Evolutionary conservation across 2,113 vertebrate genomes (phyloP).

Genomic region (Pollachius pollachius): DNA sequence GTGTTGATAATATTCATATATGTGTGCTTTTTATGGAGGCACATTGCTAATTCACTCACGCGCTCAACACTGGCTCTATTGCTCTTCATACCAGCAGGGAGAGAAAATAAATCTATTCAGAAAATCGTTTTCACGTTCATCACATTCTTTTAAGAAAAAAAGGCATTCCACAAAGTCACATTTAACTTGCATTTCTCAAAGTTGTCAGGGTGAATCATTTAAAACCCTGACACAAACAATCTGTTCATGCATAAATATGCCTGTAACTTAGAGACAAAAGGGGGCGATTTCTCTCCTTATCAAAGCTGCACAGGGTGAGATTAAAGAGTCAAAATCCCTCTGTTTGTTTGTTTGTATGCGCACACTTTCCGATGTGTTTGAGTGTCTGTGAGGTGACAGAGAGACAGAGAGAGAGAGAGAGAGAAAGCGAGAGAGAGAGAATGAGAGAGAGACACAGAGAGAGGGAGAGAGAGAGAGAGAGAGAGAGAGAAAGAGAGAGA

Average conservation of each 20-base stretch:
- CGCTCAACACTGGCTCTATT: too few species aligned
- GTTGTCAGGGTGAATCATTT: constrained; percentile 56
- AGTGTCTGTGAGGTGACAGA: constrained; percentile 20
- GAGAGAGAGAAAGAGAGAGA: too few species aligned
- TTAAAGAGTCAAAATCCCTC: constrained; percentile 74
- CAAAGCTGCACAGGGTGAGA: constrained; percentile 72
- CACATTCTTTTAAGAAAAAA: too few species aligned
- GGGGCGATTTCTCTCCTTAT: constrained; percentile 68
- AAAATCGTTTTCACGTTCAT: too few species aligned
- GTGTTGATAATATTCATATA: constrained; percentile 5
- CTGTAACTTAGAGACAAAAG: constrained; percentile 64
- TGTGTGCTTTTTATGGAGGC: neutral
- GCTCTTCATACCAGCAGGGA: too few species aligned
- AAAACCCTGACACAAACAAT: constrained; percentile 65
- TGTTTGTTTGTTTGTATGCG: constrained; percentile 46
- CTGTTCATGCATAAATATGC: constrained; percentile 67
- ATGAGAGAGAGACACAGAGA: too few species aligned
- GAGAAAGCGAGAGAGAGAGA: too few species aligned
- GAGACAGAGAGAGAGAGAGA: constrained; percentile 1
- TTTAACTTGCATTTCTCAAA: constrained; percentile 54
- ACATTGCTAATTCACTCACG: constrained; percentile 28
- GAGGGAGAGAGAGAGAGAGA: too few species aligned
- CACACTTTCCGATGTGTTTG: constrained; percentile 15
- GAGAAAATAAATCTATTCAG: too few species aligned
- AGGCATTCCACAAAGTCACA: constrained; percentile 63